Percentiles rank a stretch among this genome's conserved stretches.
Evolutionary conservation across 2,797 vertebrate species (phyloP).

Genomic region (Pangasius macronema): DNA sequence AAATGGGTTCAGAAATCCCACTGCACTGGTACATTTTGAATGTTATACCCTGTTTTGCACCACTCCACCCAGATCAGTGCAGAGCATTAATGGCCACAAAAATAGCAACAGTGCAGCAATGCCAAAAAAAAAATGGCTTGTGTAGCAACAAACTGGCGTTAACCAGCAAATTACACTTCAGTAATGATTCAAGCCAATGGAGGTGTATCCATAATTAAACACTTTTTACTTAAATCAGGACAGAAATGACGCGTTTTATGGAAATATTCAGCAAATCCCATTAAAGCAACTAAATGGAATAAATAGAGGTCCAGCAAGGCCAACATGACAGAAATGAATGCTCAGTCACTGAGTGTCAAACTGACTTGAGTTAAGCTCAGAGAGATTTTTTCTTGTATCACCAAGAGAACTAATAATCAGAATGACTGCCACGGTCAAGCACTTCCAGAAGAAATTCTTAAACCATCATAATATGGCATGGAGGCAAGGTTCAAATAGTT

Average conservation of each 20-base stretch:
- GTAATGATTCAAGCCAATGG: slow-evolving; percentile 29
- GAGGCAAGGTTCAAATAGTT: slow-evolving; percentile 39
- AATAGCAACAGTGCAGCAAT: not conserved
- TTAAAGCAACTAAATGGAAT: slow-evolving; percentile 55
- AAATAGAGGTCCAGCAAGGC: slow-evolving; percentile 28
- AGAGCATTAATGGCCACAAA: not conserved
- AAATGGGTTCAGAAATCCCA: not conserved
- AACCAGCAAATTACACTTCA: not conserved
- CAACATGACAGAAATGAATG: slow-evolving; percentile 40
- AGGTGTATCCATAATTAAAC: slow-evolving; percentile 42
- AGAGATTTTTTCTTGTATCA: slow-evolving; percentile 36
- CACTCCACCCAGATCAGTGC: not conserved
- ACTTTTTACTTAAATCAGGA: slow-evolving; percentile 45
- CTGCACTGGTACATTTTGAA: not conserved
- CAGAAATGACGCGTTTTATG: slow-evolving; percentile 4
- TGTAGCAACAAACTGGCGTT: slow-evolving; percentile 1
- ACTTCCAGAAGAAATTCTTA: slow-evolving; percentile 41
- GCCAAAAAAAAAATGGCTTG: not conserved
- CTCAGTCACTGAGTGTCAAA: slow-evolving; percentile 40
- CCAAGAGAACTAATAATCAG: not conserved
- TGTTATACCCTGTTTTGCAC: not conserved
- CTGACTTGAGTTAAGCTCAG: slow-evolving; percentile 44
- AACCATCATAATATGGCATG: slow-evolving; percentile 33
- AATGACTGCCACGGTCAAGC: not conserved
- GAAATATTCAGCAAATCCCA: slow-evolving; percentile 49